These are phyloP conservation scores for Talpa occidentalis DNA, from an alignment of 2,113 vertebrate species.

Conservation along the genomic window DNA sequence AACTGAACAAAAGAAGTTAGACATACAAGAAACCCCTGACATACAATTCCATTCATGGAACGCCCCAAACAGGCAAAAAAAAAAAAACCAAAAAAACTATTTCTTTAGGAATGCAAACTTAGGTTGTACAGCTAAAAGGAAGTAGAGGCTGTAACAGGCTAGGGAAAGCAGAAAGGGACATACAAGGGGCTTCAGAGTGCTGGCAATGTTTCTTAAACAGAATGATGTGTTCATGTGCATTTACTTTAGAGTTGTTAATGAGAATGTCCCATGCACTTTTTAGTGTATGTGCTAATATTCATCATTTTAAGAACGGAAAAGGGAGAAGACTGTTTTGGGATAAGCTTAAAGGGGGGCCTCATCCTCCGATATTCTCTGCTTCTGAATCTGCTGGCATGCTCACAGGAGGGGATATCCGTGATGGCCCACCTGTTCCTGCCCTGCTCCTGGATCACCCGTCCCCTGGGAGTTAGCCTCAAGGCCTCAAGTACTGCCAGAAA, in stretches of 20 bases:
- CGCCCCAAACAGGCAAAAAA: background rate
- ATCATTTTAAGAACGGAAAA: background rate
- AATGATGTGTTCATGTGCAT: background rate
- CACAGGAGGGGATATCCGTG: background rate
- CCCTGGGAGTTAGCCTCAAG: background rate
- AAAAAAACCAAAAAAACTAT: conserved; percentile 30
- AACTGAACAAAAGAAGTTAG: background rate
- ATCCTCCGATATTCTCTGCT: background rate
- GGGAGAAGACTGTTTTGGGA: background rate
- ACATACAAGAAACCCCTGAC: background rate
- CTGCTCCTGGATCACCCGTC: background rate
- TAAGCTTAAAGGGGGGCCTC: background rate
- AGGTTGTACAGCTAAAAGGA: background rate
- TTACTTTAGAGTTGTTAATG: background rate
- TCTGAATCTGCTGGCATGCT: background rate
- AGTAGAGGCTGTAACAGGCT: background rate
- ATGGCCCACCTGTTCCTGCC: background rate
- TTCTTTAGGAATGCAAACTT: background rate
- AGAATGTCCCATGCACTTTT: background rate
- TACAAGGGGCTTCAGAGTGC: background rate
- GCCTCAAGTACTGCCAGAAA: background rate
- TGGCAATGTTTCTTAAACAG: background rate
- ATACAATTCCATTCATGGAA: background rate
- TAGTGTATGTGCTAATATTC: background rate
- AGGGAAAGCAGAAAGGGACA: background rate